Conservation (phyloP, 2,888 invertebrate species). For the Drosophila imparisetae region DNA sequence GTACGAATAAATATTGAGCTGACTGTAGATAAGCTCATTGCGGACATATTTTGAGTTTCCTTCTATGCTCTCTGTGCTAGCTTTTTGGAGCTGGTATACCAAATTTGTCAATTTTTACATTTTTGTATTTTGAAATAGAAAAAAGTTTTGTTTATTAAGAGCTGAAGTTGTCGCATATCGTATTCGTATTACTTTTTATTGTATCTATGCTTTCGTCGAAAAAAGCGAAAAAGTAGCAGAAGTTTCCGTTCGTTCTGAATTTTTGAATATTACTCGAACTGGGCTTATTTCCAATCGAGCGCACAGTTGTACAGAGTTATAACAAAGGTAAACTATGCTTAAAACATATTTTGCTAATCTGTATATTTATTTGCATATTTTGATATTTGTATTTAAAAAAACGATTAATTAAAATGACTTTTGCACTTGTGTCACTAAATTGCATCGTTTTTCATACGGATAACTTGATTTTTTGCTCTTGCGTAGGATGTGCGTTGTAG, state of each 20-base stretch:
- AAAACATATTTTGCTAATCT: not conserved
- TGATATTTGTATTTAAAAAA: not conserved
- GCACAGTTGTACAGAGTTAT: not conserved
- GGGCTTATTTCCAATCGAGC: not conserved
- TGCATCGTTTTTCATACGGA: not conserved
- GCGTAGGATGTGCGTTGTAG: slow-evolving; percentile 49
- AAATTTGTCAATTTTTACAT: not conserved
- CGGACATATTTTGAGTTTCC: not conserved
- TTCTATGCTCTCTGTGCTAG: not conserved
- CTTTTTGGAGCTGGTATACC: not conserved
- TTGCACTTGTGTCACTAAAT: not conserved
- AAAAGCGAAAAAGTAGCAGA: not conserved
- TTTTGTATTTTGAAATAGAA: not conserved
- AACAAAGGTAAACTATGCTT: not conserved
- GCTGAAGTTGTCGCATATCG: not conserved
- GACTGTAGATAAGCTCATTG: not conserved
- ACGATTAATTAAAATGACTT: not conserved
- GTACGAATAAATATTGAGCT: not conserved
- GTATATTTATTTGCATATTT: not conserved
- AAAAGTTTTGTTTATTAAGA: not conserved
- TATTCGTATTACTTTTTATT: not conserved
- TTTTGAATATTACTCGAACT: not conserved
- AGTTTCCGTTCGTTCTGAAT: not conserved
- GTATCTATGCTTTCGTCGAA: not conserved
- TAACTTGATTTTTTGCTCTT: not conserved